phyloP scores from a whole-genome alignment of 2,113 vertebrate species.

The Okapia johnstoni region DNA sequence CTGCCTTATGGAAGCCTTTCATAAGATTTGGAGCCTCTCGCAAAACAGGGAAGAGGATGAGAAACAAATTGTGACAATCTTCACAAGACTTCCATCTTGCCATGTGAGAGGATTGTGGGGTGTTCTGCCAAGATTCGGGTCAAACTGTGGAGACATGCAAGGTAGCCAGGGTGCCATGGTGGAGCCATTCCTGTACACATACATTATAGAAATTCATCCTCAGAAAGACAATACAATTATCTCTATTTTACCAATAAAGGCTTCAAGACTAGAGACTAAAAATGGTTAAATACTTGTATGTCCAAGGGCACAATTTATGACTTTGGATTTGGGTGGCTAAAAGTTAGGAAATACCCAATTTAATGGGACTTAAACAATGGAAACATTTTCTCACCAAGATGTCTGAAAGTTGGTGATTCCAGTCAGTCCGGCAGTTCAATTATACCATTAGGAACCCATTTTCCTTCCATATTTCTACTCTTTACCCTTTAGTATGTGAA shows the following conservation, averaged over 20 bases:
- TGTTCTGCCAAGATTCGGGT: not conserved
- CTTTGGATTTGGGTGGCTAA: not conserved
- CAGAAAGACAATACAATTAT: not conserved
- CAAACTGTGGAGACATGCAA: not conserved
- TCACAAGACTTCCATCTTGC: not conserved
- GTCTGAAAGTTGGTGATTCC: not conserved
- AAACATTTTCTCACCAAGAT: not conserved
- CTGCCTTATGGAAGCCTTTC: not conserved
- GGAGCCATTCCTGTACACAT: not conserved
- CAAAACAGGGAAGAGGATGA: not conserved
- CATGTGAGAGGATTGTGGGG: not conserved
- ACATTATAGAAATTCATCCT: not conserved
- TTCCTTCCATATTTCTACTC: not conserved
- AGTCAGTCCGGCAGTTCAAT: not conserved
- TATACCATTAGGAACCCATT: not conserved
- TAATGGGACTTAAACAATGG: not conserved
- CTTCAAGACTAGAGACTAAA: not conserved
- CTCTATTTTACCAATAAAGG: not conserved
- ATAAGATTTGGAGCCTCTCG: not conserved
- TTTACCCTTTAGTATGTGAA: not conserved
- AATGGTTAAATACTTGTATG: not conserved
- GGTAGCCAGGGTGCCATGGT: not conserved
- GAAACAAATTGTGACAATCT: not conserved
- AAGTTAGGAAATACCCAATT: not conserved
- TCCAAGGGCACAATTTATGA: not conserved